Evolutionary conservation across 1,140 invertebrate species (phyloP).

Genomic region (Arion vulgaris): DNA sequence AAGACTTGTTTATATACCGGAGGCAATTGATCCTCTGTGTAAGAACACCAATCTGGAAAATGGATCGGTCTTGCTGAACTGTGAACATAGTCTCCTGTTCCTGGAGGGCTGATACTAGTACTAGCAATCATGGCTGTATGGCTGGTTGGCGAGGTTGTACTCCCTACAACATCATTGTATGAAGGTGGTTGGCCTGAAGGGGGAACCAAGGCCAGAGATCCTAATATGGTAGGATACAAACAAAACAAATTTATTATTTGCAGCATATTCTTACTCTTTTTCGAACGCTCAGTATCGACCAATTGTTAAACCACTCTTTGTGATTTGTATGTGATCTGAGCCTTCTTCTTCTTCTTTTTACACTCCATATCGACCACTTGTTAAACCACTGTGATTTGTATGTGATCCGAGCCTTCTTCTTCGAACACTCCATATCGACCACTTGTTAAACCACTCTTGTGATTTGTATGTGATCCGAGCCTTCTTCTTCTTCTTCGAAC

Average conservation of each 20-base stretch:
- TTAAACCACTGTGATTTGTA: no score
- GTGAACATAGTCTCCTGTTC: neutral
- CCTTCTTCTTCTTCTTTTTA: no score
- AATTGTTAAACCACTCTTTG: no score
- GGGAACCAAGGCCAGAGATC: neutral
- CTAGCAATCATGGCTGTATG: neutral
- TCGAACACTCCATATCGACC: no score
- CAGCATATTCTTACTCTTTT: no score
- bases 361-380: no score
- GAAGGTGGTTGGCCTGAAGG: constrained; percentile 22
- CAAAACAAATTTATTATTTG: neutral
- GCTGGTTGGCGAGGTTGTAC: neutral
- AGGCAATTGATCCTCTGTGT: constrained; percentile 52
- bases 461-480: no score
- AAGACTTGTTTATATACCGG: constrained; percentile 60
- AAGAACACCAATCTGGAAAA: constrained; percentile 53
- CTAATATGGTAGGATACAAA: neutral
- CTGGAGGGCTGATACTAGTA: neutral
- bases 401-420: no score
- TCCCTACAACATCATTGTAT: constrained; percentile 3
- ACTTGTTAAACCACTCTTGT: no score
- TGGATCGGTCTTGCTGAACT: neutral
- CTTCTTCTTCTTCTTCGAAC: no score
- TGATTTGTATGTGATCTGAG: no score
- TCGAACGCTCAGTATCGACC: no score